Percentiles rank a stretch among this genome's conserved stretches.
phyloP scores from a whole-genome alignment of 1,140 invertebrate species.

The Carposina sasakii region DNA sequence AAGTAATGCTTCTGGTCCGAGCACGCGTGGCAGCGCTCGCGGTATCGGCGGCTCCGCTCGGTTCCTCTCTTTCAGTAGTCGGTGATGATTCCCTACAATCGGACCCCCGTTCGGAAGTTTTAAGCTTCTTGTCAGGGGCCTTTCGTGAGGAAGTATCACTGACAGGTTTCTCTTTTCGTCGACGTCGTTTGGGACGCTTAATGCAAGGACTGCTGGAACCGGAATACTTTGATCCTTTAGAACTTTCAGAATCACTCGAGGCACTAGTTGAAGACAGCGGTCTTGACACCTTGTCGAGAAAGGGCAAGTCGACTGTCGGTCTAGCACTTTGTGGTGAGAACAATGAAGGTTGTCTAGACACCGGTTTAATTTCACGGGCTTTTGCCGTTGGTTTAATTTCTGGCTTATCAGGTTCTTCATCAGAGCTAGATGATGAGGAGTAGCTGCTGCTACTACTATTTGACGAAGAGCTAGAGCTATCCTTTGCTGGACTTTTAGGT shows the following conservation, averaged over 20 bases:
- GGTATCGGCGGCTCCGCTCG: slow-evolving; percentile 73
- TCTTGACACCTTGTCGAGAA: slow-evolving; percentile 76
- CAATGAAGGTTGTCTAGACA: slow-evolving; percentile 49
- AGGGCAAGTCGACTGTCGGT: slow-evolving; percentile 73
- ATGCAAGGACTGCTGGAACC: slow-evolving; percentile 53
- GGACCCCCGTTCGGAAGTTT: slow-evolving; percentile 87
- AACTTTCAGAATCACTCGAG: slow-evolving; percentile 68
- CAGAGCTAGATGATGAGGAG: slow-evolving; percentile 66
- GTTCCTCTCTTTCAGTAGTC: slow-evolving; percentile 83
- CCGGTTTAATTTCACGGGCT: slow-evolving; percentile 57
- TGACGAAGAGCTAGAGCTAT: slow-evolving; percentile 62
- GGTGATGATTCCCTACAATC: slow-evolving; percentile 82
- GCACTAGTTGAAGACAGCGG: slow-evolving; percentile 69
- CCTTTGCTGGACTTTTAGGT: slow-evolving; percentile 41
- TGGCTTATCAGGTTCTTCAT: slow-evolving; percentile 48
- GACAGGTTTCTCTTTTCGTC: slow-evolving; percentile 54
- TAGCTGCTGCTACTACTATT: slow-evolving; percentile 69
- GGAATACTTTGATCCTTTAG: slow-evolving; percentile 55
- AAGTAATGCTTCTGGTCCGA: slow-evolving; percentile 77
- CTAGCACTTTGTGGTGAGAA: slow-evolving; percentile 55
- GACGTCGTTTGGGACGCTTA: slow-evolving; percentile 51
- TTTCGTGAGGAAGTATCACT: slow-evolving; percentile 72
- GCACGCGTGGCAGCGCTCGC: slow-evolving; percentile 71
- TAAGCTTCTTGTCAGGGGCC: slow-evolving; percentile 88
- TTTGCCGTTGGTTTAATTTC: slow-evolving; percentile 54